Base-by-base conservation (phyloP, 2,113 vertebrate genomes). In the Phrynosoma platyrhinos region DNA sequence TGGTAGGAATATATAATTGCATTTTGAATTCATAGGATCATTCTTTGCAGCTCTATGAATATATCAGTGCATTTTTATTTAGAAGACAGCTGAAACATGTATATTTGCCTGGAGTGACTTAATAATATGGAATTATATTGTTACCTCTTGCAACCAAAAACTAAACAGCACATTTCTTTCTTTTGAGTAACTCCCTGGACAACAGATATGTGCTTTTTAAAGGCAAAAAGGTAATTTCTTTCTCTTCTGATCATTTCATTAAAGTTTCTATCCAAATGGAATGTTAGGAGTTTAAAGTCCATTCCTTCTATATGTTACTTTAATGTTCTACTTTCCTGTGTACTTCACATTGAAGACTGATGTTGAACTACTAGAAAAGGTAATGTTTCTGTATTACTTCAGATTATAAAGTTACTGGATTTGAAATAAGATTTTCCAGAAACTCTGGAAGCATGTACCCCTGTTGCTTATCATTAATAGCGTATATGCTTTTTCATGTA, bases 1-100 rank as follows among this genome's bases (percentile, higher is more conserved):
- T 32, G 55, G 47, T 58, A 81, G 25, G 42, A 5, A 71, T 20
- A 9, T 58, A 74, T 72, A 81, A 87, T 81, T 87, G 42, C 62
- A 71, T 81, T 80, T 79, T 81, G 68, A 72, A 58, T 42, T 87
- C 58, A 53, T 62, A 68, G 68, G 32, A 13, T 42, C 16, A 40
- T 68, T 52, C n/a, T 62, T 81, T 55, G 23, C 32, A 27, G 47
- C 27, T 71, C 42, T 87, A 62, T 71, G 47, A 62, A 30, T 74
- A 55, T 36, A 74, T 87, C 78, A 62, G 21, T 42, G 27, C 12
- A 36, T 72, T 81, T 87, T 87, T 9, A 30, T 74, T 81, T 72
- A 40, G 32, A 69, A 81, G 52, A 58, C 16, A 62, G 42, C 27
- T 72, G 36, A 72, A 71, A 69, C 53, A 18, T 78, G 14, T 68